Conservation (phyloP, 2,888 invertebrate genomes). For the Lamproptera curius region DNA sequence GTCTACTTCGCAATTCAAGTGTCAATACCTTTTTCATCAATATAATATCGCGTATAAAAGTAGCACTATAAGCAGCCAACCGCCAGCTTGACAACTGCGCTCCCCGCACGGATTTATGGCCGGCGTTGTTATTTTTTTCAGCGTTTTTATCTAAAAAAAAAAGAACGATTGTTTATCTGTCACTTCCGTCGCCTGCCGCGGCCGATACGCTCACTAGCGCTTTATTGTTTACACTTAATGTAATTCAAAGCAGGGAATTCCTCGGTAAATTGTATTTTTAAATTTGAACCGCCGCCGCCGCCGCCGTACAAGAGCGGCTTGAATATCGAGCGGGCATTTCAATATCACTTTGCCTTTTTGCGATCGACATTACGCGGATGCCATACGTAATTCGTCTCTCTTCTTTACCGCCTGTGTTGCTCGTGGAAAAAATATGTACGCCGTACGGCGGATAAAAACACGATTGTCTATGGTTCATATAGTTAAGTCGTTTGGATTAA, state of each 20-base stretch:
- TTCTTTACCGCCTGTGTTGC: slow-evolving; percentile 32
- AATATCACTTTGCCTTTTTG: slow-evolving; percentile 57
- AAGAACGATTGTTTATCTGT: slow-evolving; percentile 76
- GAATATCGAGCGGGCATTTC: slow-evolving; percentile 62
- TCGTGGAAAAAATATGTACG: slow-evolving; percentile 16
- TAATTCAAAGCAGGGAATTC: slow-evolving; percentile 77
- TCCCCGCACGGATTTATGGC: slow-evolving; percentile 64
- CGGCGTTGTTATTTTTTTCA: slow-evolving; percentile 55
- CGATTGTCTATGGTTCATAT: slow-evolving; percentile 23
- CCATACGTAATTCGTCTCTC: slow-evolving; percentile 56
- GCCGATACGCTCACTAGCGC: slow-evolving; percentile 71
- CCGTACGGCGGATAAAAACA: slow-evolving; percentile 20
- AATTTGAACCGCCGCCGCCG: slow-evolving; percentile 50
- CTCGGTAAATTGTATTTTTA: slow-evolving; percentile 73
- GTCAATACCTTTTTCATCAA: no score
- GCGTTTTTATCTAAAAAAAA: slow-evolving; percentile 73
- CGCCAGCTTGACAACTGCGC: slow-evolving; percentile 20
- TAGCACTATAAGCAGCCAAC: no score
- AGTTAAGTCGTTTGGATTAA: slow-evolving; percentile 3
- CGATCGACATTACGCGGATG: slow-evolving; percentile 63
- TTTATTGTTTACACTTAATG: slow-evolving; percentile 77
- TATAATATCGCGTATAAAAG: no score
- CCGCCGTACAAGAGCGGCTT: slow-evolving; percentile 44
- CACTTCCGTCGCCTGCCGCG: slow-evolving; percentile 72
- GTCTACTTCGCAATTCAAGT: no score